Base-by-base conservation (phyloP, 2,888 invertebrate genomes). In the Pristionchus entomophagus region DNA sequence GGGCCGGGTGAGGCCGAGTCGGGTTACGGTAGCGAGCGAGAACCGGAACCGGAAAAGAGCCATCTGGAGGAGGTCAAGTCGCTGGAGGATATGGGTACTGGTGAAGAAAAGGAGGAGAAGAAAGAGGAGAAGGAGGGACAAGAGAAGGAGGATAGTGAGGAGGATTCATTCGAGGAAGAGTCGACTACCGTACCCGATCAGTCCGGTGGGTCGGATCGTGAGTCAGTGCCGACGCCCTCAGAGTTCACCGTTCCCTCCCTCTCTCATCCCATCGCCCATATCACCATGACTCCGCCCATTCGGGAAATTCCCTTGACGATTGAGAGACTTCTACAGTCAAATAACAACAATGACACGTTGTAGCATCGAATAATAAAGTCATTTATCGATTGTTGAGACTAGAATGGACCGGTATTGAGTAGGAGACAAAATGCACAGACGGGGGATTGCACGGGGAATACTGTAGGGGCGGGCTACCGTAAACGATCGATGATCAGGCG, bases 161-260 rank as follows among this genome's bases (percentile, higher is more conserved):
- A 73, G 2, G 41, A 41, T 41, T 38, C 38, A 3, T 10, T 3
- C 12, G 41, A 45, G 17, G 45, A 51, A 14, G 22, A 1, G 22
- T 51, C 78, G 78, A 32, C 78, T 80, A 80, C 78, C 49, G 78
- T 78, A 49, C 78, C 51, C 78, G 78, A 51, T 32, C 41, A 41
- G 77, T 32, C 78, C 22, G 22, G 17, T 10, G 78, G 49, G 29
- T 26, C 78, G 26, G 78, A 80, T 22, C 6, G 12, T 29, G 78
- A 29, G n/a, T 22, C 38, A 19, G 78, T 17, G 19, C 78, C 78
- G 0, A 6, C 49, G 19, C 51, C 78, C 8, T 80, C 78, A 8
- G 78, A 80, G 19, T 26, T 80, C 32, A 32, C 78, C 1, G 29
- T 80, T 49, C 78, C 78, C 2, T 80, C 78, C 2, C 32, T 80